A percentile compares a stretch with the other conserved stretches of the same genome.
These are phyloP conservation scores for Epinotia demarniana DNA, from an alignment of 2,888 invertebrate genomes.

Conservation along the genomic window DNA sequence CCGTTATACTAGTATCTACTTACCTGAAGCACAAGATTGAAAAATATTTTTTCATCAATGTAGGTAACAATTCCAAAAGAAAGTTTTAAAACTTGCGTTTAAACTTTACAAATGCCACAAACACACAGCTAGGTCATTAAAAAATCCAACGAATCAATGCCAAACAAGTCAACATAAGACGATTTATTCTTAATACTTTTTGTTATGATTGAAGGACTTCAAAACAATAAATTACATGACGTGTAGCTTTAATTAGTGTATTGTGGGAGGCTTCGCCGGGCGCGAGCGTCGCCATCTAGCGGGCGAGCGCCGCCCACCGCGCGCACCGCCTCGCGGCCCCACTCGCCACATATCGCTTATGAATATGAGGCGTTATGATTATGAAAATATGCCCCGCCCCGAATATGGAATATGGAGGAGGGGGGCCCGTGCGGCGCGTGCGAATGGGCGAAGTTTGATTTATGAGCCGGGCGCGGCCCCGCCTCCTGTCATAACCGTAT, in stretches of 20 bases:
- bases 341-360: conserved; percentile 80
- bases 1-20: too few species aligned
- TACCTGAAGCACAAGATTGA: background rate
- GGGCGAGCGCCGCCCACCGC: conserved; percentile 76
- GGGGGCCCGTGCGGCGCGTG: conserved; percentile 86
- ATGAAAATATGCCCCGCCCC: conserved; percentile 85
- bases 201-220: conserved; percentile 53
- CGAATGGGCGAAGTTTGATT: conserved; percentile 87
- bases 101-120: conserved; percentile 4
- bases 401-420: conserved; percentile 86
- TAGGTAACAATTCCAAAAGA: background rate
- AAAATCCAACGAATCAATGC: conserved; percentile 26
- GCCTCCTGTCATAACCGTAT: conserved; percentile 89
- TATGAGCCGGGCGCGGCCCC: conserved; percentile 87
- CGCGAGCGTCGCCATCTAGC: conserved; percentile 79
- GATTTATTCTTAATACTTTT: conserved; percentile 39
- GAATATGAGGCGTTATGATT: conserved; percentile 85
- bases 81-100: conserved; percentile 24
- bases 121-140: conserved; percentile 1
- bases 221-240: conserved; percentile 77
- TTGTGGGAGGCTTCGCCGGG: conserved; percentile 81
- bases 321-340: conserved; percentile 58
- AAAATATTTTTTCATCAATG: background rate
- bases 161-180: conserved; percentile 28
- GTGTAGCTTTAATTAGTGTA: conserved; percentile 78